phyloP scores from a whole-genome alignment of 2,797 vertebrate species.

The Labroides dimidiatus region DNA sequence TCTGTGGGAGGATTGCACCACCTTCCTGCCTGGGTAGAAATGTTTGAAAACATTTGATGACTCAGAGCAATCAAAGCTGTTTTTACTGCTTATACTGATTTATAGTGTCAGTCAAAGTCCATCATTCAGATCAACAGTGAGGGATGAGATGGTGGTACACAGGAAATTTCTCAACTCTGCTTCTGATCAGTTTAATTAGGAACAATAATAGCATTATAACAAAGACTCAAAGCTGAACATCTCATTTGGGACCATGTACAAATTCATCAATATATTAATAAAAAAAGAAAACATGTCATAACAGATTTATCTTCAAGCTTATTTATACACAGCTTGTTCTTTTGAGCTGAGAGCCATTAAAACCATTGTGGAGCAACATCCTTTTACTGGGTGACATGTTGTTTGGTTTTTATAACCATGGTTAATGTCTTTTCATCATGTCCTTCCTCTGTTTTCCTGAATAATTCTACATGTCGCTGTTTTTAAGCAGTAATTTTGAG shows the following conservation, averaged over 20 bases:
- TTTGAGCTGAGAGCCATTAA: neutral
- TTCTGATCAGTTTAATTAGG: neutral
- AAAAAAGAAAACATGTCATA: no score
- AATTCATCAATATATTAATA: no score
- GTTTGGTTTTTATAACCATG: constrained; percentile 1
- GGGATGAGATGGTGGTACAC: neutral
- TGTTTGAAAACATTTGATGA: constrained; percentile 29
- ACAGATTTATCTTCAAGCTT: neutral
- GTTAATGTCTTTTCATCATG: neutral
- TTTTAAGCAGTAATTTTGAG: no score
- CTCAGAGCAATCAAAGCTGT: constrained; percentile 25
- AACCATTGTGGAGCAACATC: neutral
- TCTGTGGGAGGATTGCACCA: constrained; percentile 27
- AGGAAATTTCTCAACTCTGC: neutral
- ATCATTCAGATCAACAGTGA: constrained; percentile 12
- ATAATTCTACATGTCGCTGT: no score
- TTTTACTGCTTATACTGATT: constrained; percentile 5
- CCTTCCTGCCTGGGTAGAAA: constrained; percentile 28
- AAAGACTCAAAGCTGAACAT: neutral
- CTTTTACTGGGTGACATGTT: neutral
- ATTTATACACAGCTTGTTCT: neutral
- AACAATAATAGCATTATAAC: neutral
- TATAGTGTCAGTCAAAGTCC: neutral
- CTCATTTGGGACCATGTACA: neutral
- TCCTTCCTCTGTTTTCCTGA: no score